Percentiles rank a stretch among this genome's conserved stretches.
phyloP scores from a whole-genome alignment of 1,140 invertebrate genomes.

The Zaprionus capensis region DNA sequence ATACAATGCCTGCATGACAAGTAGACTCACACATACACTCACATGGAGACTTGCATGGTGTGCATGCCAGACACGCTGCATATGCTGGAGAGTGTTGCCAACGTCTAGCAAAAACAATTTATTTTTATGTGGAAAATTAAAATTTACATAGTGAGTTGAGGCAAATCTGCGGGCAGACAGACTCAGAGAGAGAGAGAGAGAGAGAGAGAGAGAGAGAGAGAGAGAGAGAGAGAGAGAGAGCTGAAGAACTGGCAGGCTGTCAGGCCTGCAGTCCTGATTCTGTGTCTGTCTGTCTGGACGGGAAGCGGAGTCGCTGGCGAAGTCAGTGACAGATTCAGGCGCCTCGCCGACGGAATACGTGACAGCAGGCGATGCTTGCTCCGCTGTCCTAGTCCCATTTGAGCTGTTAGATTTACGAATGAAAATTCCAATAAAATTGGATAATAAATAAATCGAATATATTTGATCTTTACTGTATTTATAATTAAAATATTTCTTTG shows the following conservation, averaged over 20 bases:
- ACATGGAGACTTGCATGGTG: constrained; percentile 6
- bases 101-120: constrained; percentile 73
- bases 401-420: not conserved
- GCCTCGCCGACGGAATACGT: not conserved
- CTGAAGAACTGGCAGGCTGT: constrained; percentile 3
- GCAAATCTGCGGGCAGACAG: constrained; percentile 42
- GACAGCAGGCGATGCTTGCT: not conserved
- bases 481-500: not conserved
- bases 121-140: constrained; percentile 80
- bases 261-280: constrained; percentile 7
- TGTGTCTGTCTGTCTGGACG: constrained; percentile 1
- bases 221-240: not conserved
- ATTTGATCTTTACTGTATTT: not conserved
- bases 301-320: constrained; percentile 41
- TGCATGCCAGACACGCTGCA: constrained; percentile 33
- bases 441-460: not conserved
- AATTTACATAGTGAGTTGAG: constrained; percentile 60
- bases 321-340: constrained; percentile 26
- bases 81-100: constrained; percentile 72
- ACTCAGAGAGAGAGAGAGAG: not conserved
- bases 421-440: not conserved
- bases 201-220: not conserved
- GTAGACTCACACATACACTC: constrained; percentile 30
- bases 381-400: not conserved
- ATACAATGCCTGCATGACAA: constrained; percentile 64